Evolutionary conservation across 2,797 vertebrate genomes (phyloP), one percentile per base, ranked within the genome.

Genomic region (Macroramphosus scolopax): DNA sequence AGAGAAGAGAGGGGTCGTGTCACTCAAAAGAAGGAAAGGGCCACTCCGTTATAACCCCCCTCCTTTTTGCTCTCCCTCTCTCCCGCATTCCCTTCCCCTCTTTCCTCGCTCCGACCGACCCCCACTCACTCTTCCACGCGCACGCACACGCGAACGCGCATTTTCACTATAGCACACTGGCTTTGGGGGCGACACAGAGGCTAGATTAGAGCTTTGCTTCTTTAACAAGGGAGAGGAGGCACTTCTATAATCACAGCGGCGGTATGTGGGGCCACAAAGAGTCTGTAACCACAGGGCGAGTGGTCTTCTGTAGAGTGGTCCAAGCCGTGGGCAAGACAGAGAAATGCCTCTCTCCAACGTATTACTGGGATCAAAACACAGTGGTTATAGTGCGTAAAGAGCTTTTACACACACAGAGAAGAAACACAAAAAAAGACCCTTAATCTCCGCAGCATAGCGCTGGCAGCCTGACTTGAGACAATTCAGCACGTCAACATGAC

Each of bases 1-100:
- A 89, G 84, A 84, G 86, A 87, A 75, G 85, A 87, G 82, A 84
- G 81, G 55, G 87, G 80, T 85, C 85, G 85, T 92, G 91, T 92
- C 90, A 89, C 83, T 92, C 90, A 87, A 90, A 72, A 75, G 84
- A 77, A 75, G 80, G 76, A 87, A 84, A 88, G 82, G 82, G 85
- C 79, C 60, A 48, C 82, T 86, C 80, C 77, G 83, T 75, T 71
- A 60, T 56, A 80, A 51, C 75, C 77, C 63, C 44, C 58, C 33
- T 35, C 33, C 22, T 22, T 35, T 33, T 50, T 39, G 10, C 59
- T 51, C 54, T 66, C 59, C 46, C 53, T 41, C 62, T 70, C 46
- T 47, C 47, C 63, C 39, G 66, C 72, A 78, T 50, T 81, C 31
- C 68, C 80, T 67, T 68, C 68, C 63, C 39, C 55, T 79, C 59